Evolutionary conservation across 2,113 vertebrate species (phyloP).

Genomic region (Zosterops pallidus): DNA sequence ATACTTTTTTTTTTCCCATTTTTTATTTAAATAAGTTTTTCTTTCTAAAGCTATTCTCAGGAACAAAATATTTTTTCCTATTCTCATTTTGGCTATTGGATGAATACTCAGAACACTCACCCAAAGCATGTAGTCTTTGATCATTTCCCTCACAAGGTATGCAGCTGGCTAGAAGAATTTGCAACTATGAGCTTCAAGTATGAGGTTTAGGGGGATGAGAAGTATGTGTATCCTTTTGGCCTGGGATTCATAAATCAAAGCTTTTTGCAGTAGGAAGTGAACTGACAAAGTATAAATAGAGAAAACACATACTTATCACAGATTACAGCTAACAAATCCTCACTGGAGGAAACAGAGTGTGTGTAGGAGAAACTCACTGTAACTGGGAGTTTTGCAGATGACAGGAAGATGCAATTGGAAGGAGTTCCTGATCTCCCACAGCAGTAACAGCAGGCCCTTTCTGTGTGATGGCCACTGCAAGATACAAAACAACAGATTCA

Average conservation of each 20-base stretch:
- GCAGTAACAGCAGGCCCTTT: neutral
- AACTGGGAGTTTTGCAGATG: neutral
- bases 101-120: neutral
- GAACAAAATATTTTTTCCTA: neutral
- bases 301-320: neutral
- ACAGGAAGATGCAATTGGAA: neutral
- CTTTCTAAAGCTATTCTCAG: neutral
- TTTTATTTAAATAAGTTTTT: neutral
- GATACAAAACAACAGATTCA: neutral
- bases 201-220: neutral
- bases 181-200: neutral
- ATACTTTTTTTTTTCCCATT: neutral
- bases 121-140: neutral
- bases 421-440: neutral
- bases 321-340: neutral
- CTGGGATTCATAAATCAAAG: neutral
- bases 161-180: neutral
- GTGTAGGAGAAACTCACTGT: conserved; percentile 45
- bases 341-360: neutral
- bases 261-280: neutral
- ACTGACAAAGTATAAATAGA: neutral
- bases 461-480: conserved; percentile 13
- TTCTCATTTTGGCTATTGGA: neutral
- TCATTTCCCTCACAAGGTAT: neutral
- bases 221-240: neutral